A percentile compares a stretch with the other conserved stretches of the same genome.
Evolutionary conservation across 2,797 vertebrate species (phyloP).

Genomic region (Artibeus jamaicensis): DNA sequence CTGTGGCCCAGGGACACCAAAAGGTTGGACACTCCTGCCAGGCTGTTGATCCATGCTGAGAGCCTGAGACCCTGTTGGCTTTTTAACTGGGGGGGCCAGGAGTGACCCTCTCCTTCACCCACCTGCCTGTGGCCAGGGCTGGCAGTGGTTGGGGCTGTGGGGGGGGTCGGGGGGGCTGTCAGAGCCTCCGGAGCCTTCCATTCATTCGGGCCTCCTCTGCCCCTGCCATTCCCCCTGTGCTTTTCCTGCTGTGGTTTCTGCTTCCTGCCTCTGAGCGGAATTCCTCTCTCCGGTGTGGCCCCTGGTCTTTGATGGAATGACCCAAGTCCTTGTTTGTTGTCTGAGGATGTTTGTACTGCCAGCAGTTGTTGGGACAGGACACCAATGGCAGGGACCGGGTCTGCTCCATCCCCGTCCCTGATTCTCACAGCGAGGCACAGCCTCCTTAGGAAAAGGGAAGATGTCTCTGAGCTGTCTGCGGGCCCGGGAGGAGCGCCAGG

Average conservation of each 20-base stretch:
- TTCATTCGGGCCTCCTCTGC: background rate
- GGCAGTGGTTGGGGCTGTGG: background rate
- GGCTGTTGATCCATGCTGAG: background rate
- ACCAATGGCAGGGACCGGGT: background rate
- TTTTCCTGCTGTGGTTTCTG: background rate
- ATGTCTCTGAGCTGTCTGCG: background rate
- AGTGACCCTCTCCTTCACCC: rapidly evolving
- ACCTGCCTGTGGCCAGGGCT: background rate
- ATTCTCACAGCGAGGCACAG: background rate
- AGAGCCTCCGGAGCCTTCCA: background rate
- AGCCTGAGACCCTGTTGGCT: background rate
- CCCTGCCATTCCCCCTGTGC: background rate
- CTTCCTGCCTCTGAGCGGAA: background rate
- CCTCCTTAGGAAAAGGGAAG: background rate
- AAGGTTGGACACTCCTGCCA: no score
- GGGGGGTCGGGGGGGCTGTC: background rate
- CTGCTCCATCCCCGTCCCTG: background rate
- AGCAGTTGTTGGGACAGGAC: background rate
- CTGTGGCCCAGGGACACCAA: no score
- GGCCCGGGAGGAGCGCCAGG: background rate
- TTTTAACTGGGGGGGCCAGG: background rate
- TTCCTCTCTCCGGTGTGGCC: background rate
- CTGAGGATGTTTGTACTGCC: background rate
- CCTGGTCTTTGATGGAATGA: background rate
- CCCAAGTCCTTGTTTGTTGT: background rate